Evolutionary conservation across 2,888 invertebrate species (phyloP), one percentile per base, ranked within the genome.

Genomic region (Esperia sulphurella): DNA sequence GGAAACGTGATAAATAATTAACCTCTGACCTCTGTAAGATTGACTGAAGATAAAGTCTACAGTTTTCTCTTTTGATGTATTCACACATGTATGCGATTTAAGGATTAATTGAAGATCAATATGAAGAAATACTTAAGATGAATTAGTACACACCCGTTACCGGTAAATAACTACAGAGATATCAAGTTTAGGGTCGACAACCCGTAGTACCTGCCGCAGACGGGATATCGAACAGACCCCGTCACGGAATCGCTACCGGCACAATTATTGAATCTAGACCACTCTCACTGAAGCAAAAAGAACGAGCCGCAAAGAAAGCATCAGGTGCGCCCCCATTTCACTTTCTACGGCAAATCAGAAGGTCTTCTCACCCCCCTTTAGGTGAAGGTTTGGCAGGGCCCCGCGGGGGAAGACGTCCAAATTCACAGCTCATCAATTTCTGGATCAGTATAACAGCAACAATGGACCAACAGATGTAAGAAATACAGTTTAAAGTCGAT

Each of bases 201-300:
- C 63, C 63, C 58, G 58, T 65, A 59, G 65, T 48, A 49, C 45
- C 46, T 13, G 1, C 49, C 55, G 12, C 45, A 39, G 53, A 52
- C 73, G 61, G 71, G 71, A 68, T 69, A 71, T 73, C 72, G 72
- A 59, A 62, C 55, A 68, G 62, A 65, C 66, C 73, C 66, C 79
- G 81, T 82, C 83, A 81, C 80, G 77, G 79, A 76, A 63, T 71
- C 70, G 76, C 83, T 81, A 82, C 85, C 84, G 81, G 72, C 81
- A 82, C 83, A 84, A 86, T 86, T 83, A 85, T 79, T 79, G 75
- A 71, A 87, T 83, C 83, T 86, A 85, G 88, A 87, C 82, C 88
- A 88, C 88, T 89, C 88, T 88, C 88, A 83, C 88, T 88, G 76
- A 75, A 75, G 82, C 81, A 86, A 87, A 87, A 86, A 86, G 85